Evolutionary conservation across 2,113 vertebrate species (phyloP).

Genomic region (Orthochromis indermauri): DNA sequence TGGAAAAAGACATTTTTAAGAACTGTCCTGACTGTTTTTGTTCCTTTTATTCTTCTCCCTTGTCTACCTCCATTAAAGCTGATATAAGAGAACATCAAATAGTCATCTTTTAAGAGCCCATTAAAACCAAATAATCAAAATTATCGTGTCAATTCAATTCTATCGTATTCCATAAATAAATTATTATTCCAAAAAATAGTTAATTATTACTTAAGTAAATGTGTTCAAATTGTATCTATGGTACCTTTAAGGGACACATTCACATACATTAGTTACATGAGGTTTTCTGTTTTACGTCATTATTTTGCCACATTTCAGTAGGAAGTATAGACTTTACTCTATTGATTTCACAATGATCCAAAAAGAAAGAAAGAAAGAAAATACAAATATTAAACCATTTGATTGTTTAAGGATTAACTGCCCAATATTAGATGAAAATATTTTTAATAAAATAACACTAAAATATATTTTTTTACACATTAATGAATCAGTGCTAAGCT

Average conservation of each 20-base stretch:
- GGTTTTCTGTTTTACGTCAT: not conserved
- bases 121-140: not conserved
- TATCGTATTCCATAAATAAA: not conserved
- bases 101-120: not conserved
- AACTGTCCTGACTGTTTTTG: not conserved
- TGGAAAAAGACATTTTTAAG: not conserved
- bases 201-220: not conserved
- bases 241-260: not conserved
- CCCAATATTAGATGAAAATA: not conserved
- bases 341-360: not conserved
- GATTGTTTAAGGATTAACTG: not conserved
- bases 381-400: not conserved
- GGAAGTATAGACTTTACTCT: not conserved
- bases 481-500: not conserved
- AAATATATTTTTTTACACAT: not conserved
- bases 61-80: not conserved
- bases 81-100: not conserved
- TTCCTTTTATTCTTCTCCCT: not conserved
- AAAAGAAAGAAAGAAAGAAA: accelerated
- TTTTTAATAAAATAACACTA: not conserved
- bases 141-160: accelerated
- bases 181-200: not conserved
- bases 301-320: not conserved
- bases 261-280: not conserved
- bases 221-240: not conserved